Base-by-base conservation (phyloP, 2,888 invertebrate genomes). In the Meta bourneti region DNA sequence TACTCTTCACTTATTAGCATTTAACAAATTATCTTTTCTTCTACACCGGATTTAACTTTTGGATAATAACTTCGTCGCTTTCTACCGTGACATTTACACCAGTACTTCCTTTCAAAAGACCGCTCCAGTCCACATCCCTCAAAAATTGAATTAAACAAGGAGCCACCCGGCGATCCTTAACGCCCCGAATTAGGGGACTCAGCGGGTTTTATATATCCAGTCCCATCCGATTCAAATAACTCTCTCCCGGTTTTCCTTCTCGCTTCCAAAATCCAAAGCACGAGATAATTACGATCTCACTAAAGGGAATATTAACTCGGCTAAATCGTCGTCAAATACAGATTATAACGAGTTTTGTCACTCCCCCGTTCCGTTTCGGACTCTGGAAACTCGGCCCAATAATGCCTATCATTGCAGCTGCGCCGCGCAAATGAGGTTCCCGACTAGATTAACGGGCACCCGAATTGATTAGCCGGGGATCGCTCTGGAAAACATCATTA, bases 291-390 rank as follows among this genome's bases (percentile, higher is more conserved):
- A 82, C 71, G 71, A 51, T 82, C 52, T 51, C 71, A 48, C 48
- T 72, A 82, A 71, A 82, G 70, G 61, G 79, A 70, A 82, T 82
- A 82, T 82, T 82, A 84, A 84, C 84, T 75, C 71, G 61, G 52
- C 75, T 75, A 61, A 75, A 84, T 84, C 54, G 54, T 48, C 74
- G 69, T 84, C 75, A 69, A 84, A 84, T 75, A 70, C 54, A 75
- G 74, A 84, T 84, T 75, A 83, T 84, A 84, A 84, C 71, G 74
- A 84, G 84, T 75, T 84, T 75, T 84, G 84, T 71, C 74, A 74
- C 20, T 69, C 52, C 83, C 51, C 51, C 20, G 54, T 48, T 52
- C 71, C 51, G 19, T 16, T 49, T 20, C 71, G 20, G 9, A 16
- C 49, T 13, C 7, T 9, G n/a, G 54, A 84, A 84, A 75, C 74